Evolutionary conservation across 2,113 vertebrate genomes (phyloP), one percentile per base, ranked within the genome.

Genomic region (Xiphophorus couchianus): DNA sequence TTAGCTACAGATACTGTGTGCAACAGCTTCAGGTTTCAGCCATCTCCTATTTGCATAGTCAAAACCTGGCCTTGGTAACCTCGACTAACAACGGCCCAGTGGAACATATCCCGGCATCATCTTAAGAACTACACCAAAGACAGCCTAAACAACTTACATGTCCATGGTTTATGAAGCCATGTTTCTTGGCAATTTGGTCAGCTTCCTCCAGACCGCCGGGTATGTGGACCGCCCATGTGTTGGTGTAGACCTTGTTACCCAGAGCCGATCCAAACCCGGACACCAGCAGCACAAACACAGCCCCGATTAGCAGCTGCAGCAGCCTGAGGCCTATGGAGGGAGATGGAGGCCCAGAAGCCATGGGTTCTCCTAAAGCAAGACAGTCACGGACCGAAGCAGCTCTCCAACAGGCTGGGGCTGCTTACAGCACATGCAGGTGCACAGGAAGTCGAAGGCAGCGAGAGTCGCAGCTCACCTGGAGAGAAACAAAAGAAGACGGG

Each of bases 171-270:
- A 97, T 85, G 90, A 99, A 99, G 48, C 96, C 96, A 84, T 99
- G 95, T 86, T 97, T 97, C 51, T 27, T 89, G 66, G 97, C 97
- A 71, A 99, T 87, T 31, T 71, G 85, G 58, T 97, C 91, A 10
- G 97, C 98, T 80, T 95, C 95, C 33, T 91, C 92, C 2, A 68
- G 92, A 75, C 98, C 97, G 1, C 96, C 95, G 0, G 95, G 86
- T 76, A 99, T 91, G 7, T 93, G 95, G 87, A 98, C 96, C 0
- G 98, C 98, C 98, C 98, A 99, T 15, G 97, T 96, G 91, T 99
- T 98, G 87, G 96, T 98, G 93, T 96, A 99, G 83, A 99, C 81
- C 39, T 84, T 94, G 87, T 96, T 93, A 82, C 91, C 91, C 1
- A 87, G 69, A 72, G 91, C 91, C 27, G 94, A 92, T 68, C 60